These are phyloP conservation scores for Crocuta crocuta DNA, from an alignment of 2,113 vertebrate species.

Conservation along the genomic window DNA sequence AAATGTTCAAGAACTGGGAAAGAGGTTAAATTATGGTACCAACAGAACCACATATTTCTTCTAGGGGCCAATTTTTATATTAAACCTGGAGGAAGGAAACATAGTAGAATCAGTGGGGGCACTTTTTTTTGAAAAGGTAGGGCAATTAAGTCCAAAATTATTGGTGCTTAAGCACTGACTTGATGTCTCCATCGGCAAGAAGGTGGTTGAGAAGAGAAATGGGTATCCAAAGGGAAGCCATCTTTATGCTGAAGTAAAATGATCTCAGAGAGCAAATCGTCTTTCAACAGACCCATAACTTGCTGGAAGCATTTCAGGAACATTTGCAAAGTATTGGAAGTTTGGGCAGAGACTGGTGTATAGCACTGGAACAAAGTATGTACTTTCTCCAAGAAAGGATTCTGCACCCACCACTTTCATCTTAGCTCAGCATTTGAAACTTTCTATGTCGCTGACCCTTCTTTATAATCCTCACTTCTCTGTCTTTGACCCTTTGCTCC, in stretches of 20 bases:
- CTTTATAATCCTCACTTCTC: conserved; percentile 64
- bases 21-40: neutral
- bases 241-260: neutral
- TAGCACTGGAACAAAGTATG: neutral
- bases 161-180: neutral
- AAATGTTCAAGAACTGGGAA: neutral
- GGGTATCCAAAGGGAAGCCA: neutral
- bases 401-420: conserved; percentile 76
- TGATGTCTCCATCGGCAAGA: neutral
- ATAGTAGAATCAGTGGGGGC: neutral
- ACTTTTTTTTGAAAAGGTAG: neutral
- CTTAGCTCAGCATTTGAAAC: conserved; percentile 35
- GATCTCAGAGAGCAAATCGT: neutral
- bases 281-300: neutral
- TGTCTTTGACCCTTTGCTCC: conserved; percentile 85
- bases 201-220: neutral
- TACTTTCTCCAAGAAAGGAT: conserved; percentile 63
- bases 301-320: neutral
- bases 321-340: neutral
- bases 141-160: neutral
- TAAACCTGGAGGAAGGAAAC: neutral
- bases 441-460: conserved; percentile 83
- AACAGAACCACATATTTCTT: neutral
- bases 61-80: neutral
- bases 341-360: neutral